Evolutionary conservation across 2,888 invertebrate genomes (phyloP), one percentile per base, ranked within the genome.

Genomic region (Nyleta sp.): DNA sequence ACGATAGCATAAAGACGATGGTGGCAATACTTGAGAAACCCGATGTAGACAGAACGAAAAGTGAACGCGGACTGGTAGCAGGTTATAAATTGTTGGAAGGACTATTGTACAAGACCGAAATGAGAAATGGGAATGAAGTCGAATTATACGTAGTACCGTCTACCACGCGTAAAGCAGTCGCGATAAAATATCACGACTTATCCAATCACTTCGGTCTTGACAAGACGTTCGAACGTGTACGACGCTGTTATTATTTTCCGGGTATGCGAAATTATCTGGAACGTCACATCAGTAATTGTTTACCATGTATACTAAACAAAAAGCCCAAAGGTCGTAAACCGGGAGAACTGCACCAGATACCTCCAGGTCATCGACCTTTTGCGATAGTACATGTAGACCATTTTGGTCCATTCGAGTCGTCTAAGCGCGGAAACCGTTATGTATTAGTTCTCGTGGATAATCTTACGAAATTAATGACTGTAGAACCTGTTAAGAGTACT

Each of bases 221-320:
- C 5, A 42, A 42, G 17, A 42, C 42, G 17, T 17, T 17, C 7
- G 11, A 0, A 1, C 2, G 17, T 2, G 13, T 40, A 2, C 40
- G 13, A 15, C 13, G 40, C 3, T 40, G 13, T 17, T 40, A 40
- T 17, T 40, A 40, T 7, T 40, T 40, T 17, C 15, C 17, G 3
- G 13, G 15, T 2, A 40, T 40, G 40, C 11, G 15, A 2, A 2
- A 2, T 2, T 42, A 42, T 17, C 1, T 42, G 8, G 15, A 17
- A 8, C 17, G 42, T 10, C 42, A 42, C 7, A 42, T 42, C 15
- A 5, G 2, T 7, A 20, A 44, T 2, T 85, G 35, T n/a, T 13
- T 35, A 5, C 35, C 8, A 2, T 35, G 35, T 11, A 35, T 35
- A 2, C n/a, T 35, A 2, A 35, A 35, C 8, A 35, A 35, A 11